Conservation (phyloP, 2,113 vertebrate genomes). For the Ia io region DNA sequence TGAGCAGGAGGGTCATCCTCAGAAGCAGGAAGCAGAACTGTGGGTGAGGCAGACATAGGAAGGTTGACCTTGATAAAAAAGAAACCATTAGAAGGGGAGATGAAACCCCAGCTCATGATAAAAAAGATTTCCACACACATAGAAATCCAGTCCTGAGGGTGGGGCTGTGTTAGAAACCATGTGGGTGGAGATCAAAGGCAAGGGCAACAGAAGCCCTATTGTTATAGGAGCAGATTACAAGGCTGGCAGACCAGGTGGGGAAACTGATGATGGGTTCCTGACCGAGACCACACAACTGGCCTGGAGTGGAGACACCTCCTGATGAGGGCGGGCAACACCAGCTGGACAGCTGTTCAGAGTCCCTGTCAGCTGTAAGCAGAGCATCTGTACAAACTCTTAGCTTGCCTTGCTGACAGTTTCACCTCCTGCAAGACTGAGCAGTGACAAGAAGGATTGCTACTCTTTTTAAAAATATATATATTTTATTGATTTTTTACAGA, state of each 20-base stretch:
- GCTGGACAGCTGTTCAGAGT: neutral
- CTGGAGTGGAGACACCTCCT: neutral
- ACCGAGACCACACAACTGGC: conserved; percentile 56
- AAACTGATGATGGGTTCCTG: conserved; percentile 50
- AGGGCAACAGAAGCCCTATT: conserved; percentile 58
- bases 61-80: conserved; percentile 29
- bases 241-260: conserved; percentile 53
- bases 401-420: neutral
- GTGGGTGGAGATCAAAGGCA: conserved; percentile 66
- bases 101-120: neutral
- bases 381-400: neutral
- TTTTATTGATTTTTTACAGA: no score
- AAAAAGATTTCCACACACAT: conserved; percentile 58
- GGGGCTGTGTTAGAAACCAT: conserved; percentile 50
- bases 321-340: neutral
- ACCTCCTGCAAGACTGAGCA: neutral
- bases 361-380: neutral
- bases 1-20: neutral
- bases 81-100: conserved; percentile 36
- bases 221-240: conserved; percentile 51
- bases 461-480: no score
- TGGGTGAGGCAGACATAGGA: neutral
- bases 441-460: neutral
- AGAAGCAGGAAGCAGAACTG: neutral
- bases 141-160: conserved; percentile 53